Evolutionary conservation across 2,797 vertebrate genomes (phyloP), one percentile per base, ranked within the genome.

Genomic region (Mus caroli): DNA sequence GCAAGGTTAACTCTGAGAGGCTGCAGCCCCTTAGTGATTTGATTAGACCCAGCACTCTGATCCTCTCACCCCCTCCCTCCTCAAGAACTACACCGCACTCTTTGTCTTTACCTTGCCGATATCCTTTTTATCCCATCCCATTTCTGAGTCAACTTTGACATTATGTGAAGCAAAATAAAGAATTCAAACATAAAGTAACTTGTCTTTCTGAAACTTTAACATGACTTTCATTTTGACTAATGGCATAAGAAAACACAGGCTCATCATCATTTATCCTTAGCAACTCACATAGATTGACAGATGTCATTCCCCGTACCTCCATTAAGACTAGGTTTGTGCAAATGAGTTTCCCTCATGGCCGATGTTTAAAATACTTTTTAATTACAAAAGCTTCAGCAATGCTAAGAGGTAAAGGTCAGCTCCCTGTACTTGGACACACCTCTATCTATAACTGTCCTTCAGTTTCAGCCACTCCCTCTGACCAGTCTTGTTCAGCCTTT

Each of bases 1-100:
- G 99, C 99, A 99, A 99, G 99, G 99, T 99, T 99, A 99, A 98
- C 98, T 98, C 98, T 14, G 97, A 98, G 98, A 99, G 98, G 98
- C 99, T 98, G 98, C 98, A 98, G 98, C 98, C 98, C 98, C 98
- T 98, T 97, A 96, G 98, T 99, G 99, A 99, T 99, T 99, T 98
- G 99, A 99, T 99, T 99, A 99, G 98, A 98, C 97, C 98, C 98
- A 90, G 98, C 98, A 91, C 98, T 98, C 98, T 98, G 98, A 98
- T 98, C 98, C 95, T 96, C 97, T 94, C 96, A 98, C 96, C 96
- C 98, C 98, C 97, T 37, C 56, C 95, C 92, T 26, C 82, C 91
- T 54, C 75, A 71, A 62, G 78, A 87, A 91, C 90, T 92, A 95
- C 95, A 97, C 97, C 92, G 98, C 96, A 98, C 98, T 98, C 98